Conservation (phyloP, 2,113 vertebrate genomes). For the Oxyura jamaicensis region DNA sequence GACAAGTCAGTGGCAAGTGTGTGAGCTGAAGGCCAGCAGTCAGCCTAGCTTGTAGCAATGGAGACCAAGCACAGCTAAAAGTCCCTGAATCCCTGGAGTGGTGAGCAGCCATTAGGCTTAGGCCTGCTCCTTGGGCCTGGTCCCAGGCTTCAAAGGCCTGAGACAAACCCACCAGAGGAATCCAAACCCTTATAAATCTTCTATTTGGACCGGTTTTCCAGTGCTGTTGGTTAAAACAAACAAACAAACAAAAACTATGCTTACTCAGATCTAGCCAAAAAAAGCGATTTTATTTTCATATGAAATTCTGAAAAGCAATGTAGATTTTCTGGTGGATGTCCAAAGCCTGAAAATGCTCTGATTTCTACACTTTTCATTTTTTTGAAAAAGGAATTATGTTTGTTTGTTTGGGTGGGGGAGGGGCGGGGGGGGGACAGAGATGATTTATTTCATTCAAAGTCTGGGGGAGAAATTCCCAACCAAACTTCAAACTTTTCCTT, state of each 20-base stretch:
- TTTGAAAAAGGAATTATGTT: too few relatives aligned
- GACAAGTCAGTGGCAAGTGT: not conserved
- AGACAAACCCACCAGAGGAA: not conserved
- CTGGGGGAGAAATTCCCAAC: not conserved
- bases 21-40: not conserved
- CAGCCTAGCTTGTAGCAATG: not conserved
- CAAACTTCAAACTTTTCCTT: not conserved
- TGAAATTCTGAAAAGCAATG: not conserved
- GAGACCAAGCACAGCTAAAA: not conserved
- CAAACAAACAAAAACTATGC: too few relatives aligned
- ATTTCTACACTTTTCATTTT: not conserved
- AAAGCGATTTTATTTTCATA: not conserved
- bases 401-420: too few relatives aligned
- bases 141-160: not conserved
- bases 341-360: rapidly evolving
- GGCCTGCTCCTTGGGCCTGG: too few relatives aligned
- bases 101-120: too few relatives aligned
- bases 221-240: not conserved
- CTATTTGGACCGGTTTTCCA: not conserved
- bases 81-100: too few relatives aligned
- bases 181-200: not conserved
- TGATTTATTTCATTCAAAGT: not conserved
- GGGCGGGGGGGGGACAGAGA: not conserved
- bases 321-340: not conserved
- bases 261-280: not conserved